Base-by-base conservation (phyloP, 1,140 invertebrate species). In the Drosophila malerkotliana region DNA sequence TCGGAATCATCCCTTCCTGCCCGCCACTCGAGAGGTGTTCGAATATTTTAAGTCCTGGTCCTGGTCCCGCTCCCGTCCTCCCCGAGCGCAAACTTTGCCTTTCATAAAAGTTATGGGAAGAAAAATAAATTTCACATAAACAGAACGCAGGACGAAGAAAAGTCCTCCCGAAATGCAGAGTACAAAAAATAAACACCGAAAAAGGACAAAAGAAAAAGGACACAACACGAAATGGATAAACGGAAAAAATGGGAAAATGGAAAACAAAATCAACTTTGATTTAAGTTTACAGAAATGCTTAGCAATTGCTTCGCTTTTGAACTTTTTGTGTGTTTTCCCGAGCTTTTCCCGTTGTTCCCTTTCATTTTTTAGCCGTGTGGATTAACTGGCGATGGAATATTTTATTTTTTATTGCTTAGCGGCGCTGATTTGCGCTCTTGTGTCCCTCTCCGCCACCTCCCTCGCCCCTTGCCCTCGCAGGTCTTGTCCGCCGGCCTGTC, bases 231-330 rank as follows among this genome's bases (percentile, higher is more conserved):
- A 77, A 58, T 37, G 34, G 34, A 34, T 9, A 34, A 34, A 34
- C 9, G 28, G 5, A 9, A 10, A 37, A 37, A 37, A 34, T 10
- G 32, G 32, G 49, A 71, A 71, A 72, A 61, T 57, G 49, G 18
- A 56, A 79, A 58, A 71, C 62, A 79, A 83, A 88, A 89, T 89
- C 76, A 89, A 88, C 83, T 88, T 89, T 88, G 83, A 88, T 88
- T 88, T 88, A 89, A 83, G 83, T 89, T 88, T 88, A 89, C 76
- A 83, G 88, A 88, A 88, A 88, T 88, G 83, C 84, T 88, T 79
- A 88, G 75, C 83, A 88, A 83, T 79, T 79, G 67, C 67, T 62
- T 71, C 79, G 75, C 68, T 89, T 88, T 79, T 88, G 60, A 77
- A 66, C 74, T 87, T 87, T 75, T 80, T 66, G 52, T 74, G 53